Evolutionary conservation across 2,888 invertebrate species (phyloP), one percentile per base, ranked within the genome.

Genomic region (Folsomia manolachei): DNA sequence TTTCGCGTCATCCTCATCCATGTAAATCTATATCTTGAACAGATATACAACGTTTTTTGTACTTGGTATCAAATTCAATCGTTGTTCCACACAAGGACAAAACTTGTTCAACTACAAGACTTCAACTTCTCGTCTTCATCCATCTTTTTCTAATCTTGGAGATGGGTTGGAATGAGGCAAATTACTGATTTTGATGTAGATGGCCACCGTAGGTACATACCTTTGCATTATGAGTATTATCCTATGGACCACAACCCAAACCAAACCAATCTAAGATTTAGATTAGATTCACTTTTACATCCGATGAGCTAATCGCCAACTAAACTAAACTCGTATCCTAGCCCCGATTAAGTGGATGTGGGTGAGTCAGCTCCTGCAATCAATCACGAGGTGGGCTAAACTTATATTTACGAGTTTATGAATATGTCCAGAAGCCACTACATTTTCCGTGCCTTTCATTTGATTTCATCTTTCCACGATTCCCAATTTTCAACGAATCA

Each of bases 1-100:
- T n/a, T 63, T 64, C 71, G 71, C 67, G 71, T 74, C 71, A 69
- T 67, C 62, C 27, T 66, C 52, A 21, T 52, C 23, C 65, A 52
- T 66, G 65, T 66, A 66, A 66, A 66, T 66, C 52, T 24, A 27
- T 51, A 66, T 66, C 65, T 23, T n/a, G n/a, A n/a, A n/a, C n/a
- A n/a, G n/a, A n/a, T n/a, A n/a, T n/a, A n/a, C n/a, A n/a, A n/a
- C n/a, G 27, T 19, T 19, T n/a, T 27, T 26, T 63, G n/a, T 27
- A 27, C 24, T 26, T 4, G 63, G 25, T 63, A 26, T 63, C 26
- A 63, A 63, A 63, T 63, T 63, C 26, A 63, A 27, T 26, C 63
- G n/a, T 19, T 56, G 56, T 56, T 56, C 56, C 56, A 56, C 56
- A 56, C 18, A 56, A 56, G 56, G 56, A 56, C 19, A 21, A 56